phyloP scores from a whole-genome alignment of 2,888 invertebrate genomes.

The Aethes cnicana region DNA sequence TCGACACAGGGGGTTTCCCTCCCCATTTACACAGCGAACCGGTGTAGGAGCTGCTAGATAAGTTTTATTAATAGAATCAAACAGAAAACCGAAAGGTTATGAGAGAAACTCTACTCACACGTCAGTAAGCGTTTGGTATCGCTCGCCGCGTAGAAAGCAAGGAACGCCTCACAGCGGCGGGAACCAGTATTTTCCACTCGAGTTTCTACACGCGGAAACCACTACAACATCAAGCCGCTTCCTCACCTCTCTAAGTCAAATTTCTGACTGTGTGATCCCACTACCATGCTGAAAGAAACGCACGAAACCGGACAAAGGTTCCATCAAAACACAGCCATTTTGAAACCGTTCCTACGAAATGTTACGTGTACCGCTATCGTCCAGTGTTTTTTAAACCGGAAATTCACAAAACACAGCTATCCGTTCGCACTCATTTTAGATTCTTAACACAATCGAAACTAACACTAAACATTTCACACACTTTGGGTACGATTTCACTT shows the following conservation, averaged over 20 bases:
- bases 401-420: slow-evolving; percentile 56
- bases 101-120: slow-evolving; percentile 78
- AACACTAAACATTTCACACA: slow-evolving; percentile 82
- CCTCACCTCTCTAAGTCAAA: slow-evolving; percentile 85
- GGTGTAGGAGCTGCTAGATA: slow-evolving; percentile 10
- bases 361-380: slow-evolving; percentile 73
- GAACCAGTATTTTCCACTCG: slow-evolving; percentile 74
- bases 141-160: slow-evolving; percentile 75
- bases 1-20: too few relatives aligned
- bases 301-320: slow-evolving; percentile 85
- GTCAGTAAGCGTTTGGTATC: slow-evolving; percentile 70
- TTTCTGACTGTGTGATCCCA: slow-evolving; percentile 84
- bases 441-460: slow-evolving; percentile 74
- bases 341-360: slow-evolving; percentile 81
- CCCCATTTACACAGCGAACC: too few relatives aligned
- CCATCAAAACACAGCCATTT: slow-evolving; percentile 89
- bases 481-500: slow-evolving; percentile 79
- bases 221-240: slow-evolving; percentile 51
- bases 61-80: slow-evolving; percentile 34
- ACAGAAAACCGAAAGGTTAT: slow-evolving; percentile 57
- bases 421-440: slow-evolving; percentile 80
- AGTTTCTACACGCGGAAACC: slow-evolving; percentile 46
- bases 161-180: slow-evolving; percentile 64
- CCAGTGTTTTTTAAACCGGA: slow-evolving; percentile 56
- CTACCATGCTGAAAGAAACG: slow-evolving; percentile 86